These are phyloP conservation scores for Lasioglossum lativentre DNA, from an alignment of 2,888 invertebrate species.

Conservation along the genomic window DNA sequence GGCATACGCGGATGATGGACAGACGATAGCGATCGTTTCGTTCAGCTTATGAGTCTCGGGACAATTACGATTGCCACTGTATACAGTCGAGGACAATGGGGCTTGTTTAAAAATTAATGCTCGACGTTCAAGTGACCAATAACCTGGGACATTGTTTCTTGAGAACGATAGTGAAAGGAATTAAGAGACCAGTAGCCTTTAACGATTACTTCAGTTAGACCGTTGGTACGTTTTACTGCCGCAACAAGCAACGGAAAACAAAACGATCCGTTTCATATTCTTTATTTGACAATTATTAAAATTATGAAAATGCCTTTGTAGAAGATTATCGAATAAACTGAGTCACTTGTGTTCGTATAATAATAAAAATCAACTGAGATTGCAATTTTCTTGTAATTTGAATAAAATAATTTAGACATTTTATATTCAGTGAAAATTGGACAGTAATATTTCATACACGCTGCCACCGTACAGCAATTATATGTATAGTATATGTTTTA, in stretches of 20 bases:
- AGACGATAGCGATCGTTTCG: not conserved
- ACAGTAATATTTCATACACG: too few species aligned
- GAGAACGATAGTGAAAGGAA: not conserved
- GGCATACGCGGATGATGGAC: not conserved
- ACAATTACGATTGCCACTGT: slow-evolving; percentile 27
- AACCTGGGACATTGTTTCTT: not conserved
- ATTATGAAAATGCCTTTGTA: not conserved
- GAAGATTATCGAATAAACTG: not conserved
- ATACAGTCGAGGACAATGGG: slow-evolving; percentile 35
- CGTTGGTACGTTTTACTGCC: too few species aligned
- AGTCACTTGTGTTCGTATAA: too few species aligned
- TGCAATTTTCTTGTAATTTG: too few species aligned
- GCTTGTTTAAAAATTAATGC: not conserved
- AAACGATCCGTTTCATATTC: not conserved
- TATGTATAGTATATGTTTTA: too few species aligned
- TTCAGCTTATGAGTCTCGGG: not conserved
- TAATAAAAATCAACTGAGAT: too few species aligned
- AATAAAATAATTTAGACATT: too few species aligned
- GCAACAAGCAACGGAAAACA: not conserved
- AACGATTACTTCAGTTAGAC: not conserved
- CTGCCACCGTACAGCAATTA: too few species aligned
- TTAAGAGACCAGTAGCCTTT: not conserved
- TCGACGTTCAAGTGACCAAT: not conserved
- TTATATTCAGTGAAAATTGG: too few species aligned
- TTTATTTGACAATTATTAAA: not conserved